phyloP scores from a whole-genome alignment of 2,113 vertebrate species.

The Menura novaehollandiae region DNA sequence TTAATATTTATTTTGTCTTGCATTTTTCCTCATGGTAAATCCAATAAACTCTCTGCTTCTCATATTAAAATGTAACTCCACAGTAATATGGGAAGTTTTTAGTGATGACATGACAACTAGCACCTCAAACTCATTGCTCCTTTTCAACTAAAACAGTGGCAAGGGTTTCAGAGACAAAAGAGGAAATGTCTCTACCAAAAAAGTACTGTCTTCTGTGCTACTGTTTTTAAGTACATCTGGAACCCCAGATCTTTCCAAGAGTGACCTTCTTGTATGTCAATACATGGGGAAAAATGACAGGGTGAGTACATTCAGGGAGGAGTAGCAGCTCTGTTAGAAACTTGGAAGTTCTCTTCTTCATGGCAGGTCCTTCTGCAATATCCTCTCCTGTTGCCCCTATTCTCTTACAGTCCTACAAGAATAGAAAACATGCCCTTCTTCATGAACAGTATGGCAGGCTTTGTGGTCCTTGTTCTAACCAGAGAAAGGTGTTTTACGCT shows the following conservation, averaged over 20 bases:
- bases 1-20: conserved; percentile 26
- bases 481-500: neutral
- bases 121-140: neutral
- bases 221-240: neutral
- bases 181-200: neutral
- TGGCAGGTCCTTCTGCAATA: neutral
- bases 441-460: neutral
- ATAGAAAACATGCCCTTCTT: accelerated
- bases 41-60: neutral
- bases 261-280: neutral
- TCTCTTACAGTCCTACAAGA: neutral
- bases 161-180: neutral
- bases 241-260: neutral
- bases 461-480: neutral
- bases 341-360: accelerated
- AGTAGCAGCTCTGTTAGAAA: neutral
- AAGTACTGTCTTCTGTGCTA: neutral
- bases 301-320: neutral
- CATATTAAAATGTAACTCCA: neutral
- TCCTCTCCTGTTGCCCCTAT: neutral
- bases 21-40: neutral
- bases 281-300: neutral
- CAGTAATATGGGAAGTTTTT: neutral
- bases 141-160: neutral
- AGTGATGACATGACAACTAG: neutral